A percentile compares a stretch with the other conserved stretches of the same genome.
Evolutionary conservation across 2,888 invertebrate species (phyloP).

Genomic region (Amiota minor): DNA sequence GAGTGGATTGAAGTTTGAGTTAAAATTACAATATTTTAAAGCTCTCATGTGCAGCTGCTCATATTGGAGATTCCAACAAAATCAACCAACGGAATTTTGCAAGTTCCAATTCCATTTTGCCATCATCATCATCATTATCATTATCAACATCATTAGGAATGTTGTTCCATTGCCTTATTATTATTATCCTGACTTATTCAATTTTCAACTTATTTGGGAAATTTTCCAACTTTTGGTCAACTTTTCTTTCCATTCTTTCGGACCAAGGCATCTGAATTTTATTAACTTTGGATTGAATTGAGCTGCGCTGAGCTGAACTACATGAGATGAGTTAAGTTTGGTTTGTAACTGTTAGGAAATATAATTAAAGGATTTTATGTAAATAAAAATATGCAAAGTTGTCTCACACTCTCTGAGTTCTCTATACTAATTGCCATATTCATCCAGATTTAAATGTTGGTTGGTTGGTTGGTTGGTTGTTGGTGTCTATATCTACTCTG

Average conservation of each 20-base stretch:
- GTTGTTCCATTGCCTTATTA: not conserved
- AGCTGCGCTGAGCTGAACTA: not conserved
- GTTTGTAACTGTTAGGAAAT: not conserved
- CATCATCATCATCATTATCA: no score
- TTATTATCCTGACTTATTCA: conserved; percentile 15
- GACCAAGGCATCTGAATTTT: not conserved
- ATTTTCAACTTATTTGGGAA: conserved; percentile 17
- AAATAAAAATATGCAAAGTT: conserved; percentile 30
- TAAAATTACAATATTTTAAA: no score
- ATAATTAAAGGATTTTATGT: conserved; percentile 23
- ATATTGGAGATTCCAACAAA: no score
- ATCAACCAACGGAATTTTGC: no score
- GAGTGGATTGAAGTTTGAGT: no score
- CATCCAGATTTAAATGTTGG: not conserved
- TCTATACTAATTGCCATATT: not conserved
- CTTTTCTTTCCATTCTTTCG: not conserved
- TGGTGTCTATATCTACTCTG: not conserved
- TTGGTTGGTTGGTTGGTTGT: not conserved
- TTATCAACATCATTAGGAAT: no score
- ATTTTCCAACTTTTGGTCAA: conserved; percentile 10
- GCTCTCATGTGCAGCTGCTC: no score
- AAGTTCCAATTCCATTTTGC: no score
- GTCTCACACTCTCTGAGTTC: not conserved
- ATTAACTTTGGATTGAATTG: not conserved
- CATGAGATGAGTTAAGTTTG: not conserved